phyloP scores from a whole-genome alignment of 2,797 vertebrate genomes.

The Peromyscus eremicus region DNA sequence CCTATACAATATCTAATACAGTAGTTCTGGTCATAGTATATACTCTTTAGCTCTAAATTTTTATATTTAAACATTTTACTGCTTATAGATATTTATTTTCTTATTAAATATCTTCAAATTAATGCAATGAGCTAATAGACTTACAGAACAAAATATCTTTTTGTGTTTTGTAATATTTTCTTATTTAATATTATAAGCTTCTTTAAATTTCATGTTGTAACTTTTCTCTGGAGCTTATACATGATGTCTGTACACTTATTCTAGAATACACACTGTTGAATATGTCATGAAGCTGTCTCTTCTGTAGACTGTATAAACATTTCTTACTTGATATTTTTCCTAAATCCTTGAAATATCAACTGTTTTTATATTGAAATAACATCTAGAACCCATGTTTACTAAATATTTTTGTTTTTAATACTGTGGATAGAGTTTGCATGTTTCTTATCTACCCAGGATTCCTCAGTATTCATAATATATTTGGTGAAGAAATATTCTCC shows the following conservation, averaged over 20 bases:
- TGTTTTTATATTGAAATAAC: background rate
- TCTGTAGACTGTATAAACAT: background rate
- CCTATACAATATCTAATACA: background rate
- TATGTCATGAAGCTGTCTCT: background rate
- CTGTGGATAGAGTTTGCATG: accelerated
- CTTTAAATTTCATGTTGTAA: background rate
- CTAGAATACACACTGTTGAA: background rate
- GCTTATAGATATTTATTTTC: background rate
- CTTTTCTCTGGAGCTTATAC: background rate
- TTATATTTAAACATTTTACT: background rate
- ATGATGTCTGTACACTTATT: background rate
- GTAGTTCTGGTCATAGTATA: background rate
- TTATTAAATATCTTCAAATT: background rate
- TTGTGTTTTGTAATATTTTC: background rate
- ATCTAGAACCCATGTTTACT: background rate
- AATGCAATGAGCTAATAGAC: background rate
- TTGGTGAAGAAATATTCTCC: background rate
- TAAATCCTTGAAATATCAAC: background rate
- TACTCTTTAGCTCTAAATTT: background rate
- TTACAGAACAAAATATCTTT: background rate
- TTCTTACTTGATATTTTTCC: background rate
- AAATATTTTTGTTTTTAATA: background rate
- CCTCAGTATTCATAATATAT: background rate
- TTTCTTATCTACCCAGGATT: background rate
- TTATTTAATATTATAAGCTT: background rate